Evolutionary conservation across 2,113 vertebrate species (phyloP).

Genomic region (Menura novaehollandiae): DNA sequence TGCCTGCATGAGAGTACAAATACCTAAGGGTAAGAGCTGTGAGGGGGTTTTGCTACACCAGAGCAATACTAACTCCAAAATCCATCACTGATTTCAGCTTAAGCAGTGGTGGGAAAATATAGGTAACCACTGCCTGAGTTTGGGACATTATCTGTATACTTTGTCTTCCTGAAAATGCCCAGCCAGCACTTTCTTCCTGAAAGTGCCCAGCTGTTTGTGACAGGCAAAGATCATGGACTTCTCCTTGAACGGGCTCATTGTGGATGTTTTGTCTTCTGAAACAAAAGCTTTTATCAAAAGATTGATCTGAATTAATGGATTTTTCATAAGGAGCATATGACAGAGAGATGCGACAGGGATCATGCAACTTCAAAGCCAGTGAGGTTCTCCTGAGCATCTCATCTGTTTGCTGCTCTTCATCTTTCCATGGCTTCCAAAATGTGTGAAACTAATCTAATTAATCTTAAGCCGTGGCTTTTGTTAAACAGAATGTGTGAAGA

Average conservation of each 20-base stretch:
- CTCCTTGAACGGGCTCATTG: background rate
- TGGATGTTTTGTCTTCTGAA: background rate
- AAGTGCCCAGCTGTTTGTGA: background rate
- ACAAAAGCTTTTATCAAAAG: background rate
- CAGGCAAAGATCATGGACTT: background rate
- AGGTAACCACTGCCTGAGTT: background rate
- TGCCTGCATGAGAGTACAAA: background rate
- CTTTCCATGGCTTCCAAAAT: background rate
- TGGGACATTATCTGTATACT: background rate
- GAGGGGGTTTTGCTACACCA: background rate
- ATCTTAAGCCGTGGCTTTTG: background rate
- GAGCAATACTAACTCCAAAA: background rate
- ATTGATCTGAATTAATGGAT: background rate
- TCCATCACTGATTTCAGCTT: background rate
- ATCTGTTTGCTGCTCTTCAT: background rate
- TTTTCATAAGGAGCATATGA: background rate
- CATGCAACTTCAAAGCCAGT: background rate
- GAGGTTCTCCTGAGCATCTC: background rate
- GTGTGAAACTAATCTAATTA: background rate
- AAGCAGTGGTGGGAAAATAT: background rate
- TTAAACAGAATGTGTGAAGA: background rate
- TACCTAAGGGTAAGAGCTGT: background rate
- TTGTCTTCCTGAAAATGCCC: background rate
- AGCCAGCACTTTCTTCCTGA: background rate
- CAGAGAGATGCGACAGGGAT: background rate